These are phyloP conservation scores for Lota lota DNA, from an alignment of 2,113 vertebrate species.

Conservation along the genomic window DNA sequence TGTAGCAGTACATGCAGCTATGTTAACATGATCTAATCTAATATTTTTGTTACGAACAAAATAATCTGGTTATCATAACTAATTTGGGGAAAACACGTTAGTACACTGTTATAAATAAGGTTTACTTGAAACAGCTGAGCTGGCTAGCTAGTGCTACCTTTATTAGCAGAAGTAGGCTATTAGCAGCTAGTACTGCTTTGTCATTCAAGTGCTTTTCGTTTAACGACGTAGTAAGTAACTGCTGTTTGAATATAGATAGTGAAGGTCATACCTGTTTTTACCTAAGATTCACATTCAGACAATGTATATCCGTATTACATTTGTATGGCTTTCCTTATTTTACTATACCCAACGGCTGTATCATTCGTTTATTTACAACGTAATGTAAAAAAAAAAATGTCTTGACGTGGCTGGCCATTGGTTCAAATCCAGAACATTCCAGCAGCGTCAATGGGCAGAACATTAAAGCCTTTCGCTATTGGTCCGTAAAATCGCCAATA, in stretches of 20 bases:
- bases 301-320: slow-evolving; percentile 11
- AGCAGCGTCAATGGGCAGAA: slow-evolving; percentile 39
- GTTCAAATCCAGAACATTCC: slow-evolving; percentile 62
- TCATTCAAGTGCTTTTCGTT: slow-evolving; percentile 41
- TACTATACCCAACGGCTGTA: slow-evolving; percentile 37
- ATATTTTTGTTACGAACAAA: too few relatives aligned
- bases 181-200: slow-evolving; percentile 57
- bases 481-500: slow-evolving; percentile 41
- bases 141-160: slow-evolving; percentile 21
- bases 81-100: too few relatives aligned
- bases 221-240: background rate
- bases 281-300: slow-evolving; percentile 30
- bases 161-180: slow-evolving; percentile 56
- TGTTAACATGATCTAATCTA: too few relatives aligned
- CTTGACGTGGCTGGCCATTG: slow-evolving; percentile 57
- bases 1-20: too few relatives aligned
- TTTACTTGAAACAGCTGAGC: background rate
- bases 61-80: too few relatives aligned
- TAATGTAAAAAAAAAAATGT: slow-evolving; percentile 35
- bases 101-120: too few relatives aligned
- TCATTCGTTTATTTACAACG: slow-evolving; percentile 79
- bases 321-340: slow-evolving; percentile 25
- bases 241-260: background rate
- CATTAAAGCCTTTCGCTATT: slow-evolving; percentile 33
- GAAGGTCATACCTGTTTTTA: slow-evolving; percentile 22